Conservation (phyloP, 2,888 invertebrate species). For the Schizaphis graminum region DNA sequence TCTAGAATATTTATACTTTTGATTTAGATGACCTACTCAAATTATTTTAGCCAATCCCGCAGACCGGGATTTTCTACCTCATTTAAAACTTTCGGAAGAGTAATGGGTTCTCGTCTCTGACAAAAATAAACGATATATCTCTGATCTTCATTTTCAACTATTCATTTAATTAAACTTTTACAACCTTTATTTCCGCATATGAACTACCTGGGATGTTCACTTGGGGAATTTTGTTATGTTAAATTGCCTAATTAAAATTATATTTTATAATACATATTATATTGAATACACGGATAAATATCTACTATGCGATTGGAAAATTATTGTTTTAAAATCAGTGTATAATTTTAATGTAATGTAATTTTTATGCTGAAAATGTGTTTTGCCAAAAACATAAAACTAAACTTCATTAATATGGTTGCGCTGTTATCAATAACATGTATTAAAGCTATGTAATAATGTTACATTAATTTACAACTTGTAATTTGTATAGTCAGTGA, state of each 20-base stretch:
- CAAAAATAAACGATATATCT: conserved; percentile 27
- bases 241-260: neutral
- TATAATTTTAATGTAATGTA: neutral
- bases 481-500: too few relatives aligned
- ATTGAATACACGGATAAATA: neutral
- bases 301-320: neutral
- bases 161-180: conserved; percentile 37
- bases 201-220: neutral
- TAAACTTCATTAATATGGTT: too few relatives aligned
- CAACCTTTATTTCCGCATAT: neutral
- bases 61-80: conserved; percentile 1
- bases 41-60: neutral
- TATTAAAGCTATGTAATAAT: too few relatives aligned
- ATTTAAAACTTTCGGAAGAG: conserved; percentile 37
- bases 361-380: too few relatives aligned
- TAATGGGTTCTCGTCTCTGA: conserved; percentile 38
- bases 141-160: conserved; percentile 17
- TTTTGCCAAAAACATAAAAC: too few relatives aligned
- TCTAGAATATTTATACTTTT: conserved; percentile 15
- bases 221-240: neutral
- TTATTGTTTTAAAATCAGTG: neutral
- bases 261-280: neutral
- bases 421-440: too few relatives aligned
- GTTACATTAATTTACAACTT: too few relatives aligned
- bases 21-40: neutral